Conservation (phyloP, 2,888 invertebrate genomes). For the Chromoteleia sp. region DNA sequence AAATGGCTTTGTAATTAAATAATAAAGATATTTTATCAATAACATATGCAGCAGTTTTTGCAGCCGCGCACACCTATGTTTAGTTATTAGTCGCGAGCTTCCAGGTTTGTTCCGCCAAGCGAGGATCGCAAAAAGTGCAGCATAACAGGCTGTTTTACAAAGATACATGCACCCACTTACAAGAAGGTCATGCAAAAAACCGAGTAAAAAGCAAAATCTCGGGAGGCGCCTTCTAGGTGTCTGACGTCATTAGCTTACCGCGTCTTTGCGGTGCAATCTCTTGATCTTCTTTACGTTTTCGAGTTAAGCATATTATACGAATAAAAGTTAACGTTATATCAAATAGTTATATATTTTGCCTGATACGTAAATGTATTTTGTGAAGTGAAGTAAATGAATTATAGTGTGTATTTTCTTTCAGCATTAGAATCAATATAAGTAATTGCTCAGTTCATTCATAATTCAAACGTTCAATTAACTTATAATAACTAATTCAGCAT, state of each 20-base stretch:
- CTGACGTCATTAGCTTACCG: constrained; percentile 65
- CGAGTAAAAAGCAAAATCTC: constrained; percentile 74
- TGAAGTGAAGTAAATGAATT: background rate
- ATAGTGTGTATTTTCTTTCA: constrained; percentile 11
- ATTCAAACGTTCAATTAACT: constrained; percentile 52
- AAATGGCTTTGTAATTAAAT: constrained; percentile 49
- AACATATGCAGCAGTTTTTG: constrained; percentile 31
- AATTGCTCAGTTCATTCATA: constrained; percentile 41
- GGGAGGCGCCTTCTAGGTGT: constrained; percentile 65
- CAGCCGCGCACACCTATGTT: constrained; percentile 21
- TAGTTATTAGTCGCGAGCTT: constrained; percentile 49
- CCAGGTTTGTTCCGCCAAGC: constrained; percentile 32
- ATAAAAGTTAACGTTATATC: background rate
- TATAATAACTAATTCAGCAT: constrained; percentile 43
- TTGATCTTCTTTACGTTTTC: constrained; percentile 29
- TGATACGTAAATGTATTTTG: background rate
- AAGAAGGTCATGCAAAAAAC: constrained; percentile 73
- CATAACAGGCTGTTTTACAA: constrained; percentile 75
- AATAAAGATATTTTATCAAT: constrained; percentile 52
- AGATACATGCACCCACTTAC: constrained; percentile 74
- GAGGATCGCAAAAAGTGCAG: constrained; percentile 73
- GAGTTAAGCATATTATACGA: constrained; percentile 3
- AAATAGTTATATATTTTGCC: constrained; percentile 7
- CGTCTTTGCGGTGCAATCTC: constrained; percentile 49
- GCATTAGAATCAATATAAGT: constrained; percentile 28